These are phyloP conservation scores for Pteromalus puparum DNA, from an alignment of 1,140 invertebrate species.

Conservation along the genomic window DNA sequence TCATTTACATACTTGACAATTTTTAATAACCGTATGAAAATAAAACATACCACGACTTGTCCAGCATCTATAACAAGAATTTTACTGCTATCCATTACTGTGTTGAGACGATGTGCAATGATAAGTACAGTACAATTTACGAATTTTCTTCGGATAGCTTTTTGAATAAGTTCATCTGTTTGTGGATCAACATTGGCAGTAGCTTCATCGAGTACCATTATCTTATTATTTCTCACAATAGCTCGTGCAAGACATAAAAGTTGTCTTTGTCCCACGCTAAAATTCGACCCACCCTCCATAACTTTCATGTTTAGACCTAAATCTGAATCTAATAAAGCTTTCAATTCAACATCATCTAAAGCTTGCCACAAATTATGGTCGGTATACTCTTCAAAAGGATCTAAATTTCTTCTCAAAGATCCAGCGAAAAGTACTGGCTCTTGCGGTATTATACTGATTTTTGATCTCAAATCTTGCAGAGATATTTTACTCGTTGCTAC, in stretches of 20 bases:
- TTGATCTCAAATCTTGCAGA: slow-evolving; percentile 83
- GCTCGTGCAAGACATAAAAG: slow-evolving; percentile 87
- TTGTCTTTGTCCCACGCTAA: slow-evolving; percentile 90
- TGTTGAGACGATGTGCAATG: slow-evolving; percentile 90
- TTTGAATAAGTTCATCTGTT: slow-evolving; percentile 84
- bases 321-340: slow-evolving; percentile 78
- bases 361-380: slow-evolving; percentile 85
- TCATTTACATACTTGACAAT: no score
- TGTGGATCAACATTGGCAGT: slow-evolving; percentile 85
- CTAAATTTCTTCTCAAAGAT: slow-evolving; percentile 86
- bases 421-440: slow-evolving; percentile 90
- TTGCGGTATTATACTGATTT: slow-evolving; percentile 92
- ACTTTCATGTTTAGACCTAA: slow-evolving; percentile 82
- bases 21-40: neutral
- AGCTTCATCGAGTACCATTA: slow-evolving; percentile 84
- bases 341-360: slow-evolving; percentile 80
- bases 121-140: slow-evolving; percentile 87
- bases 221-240: slow-evolving; percentile 85
- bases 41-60: slow-evolving; percentile 68
- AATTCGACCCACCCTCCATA: slow-evolving; percentile 85
- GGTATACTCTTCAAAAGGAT: slow-evolving; percentile 86
- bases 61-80: slow-evolving; percentile 80
- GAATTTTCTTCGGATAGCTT: slow-evolving; percentile 84
- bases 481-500: slow-evolving; percentile 78
- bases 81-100: slow-evolving; percentile 82